Evolutionary conservation across 2,888 invertebrate genomes (phyloP).

Genomic region (Drosophila leonis): DNA sequence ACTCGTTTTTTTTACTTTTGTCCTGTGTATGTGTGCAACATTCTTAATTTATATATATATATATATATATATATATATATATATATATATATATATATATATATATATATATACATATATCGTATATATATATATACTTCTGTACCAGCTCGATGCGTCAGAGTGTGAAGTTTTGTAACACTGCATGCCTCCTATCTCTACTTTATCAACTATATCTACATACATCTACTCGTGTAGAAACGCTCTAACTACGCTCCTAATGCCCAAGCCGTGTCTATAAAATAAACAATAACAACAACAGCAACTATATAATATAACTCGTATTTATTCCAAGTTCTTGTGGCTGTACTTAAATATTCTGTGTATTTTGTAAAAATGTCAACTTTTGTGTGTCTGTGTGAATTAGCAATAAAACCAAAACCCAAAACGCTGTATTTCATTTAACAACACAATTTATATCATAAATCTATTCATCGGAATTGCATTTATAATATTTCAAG

Average conservation of each 20-base stretch:
- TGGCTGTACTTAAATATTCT: constrained; percentile 65
- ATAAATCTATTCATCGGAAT: constrained; percentile 9
- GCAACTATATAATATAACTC: constrained; percentile 28
- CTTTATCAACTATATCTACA: constrained; percentile 36
- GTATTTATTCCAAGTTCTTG: constrained; percentile 54
- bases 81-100: background rate
- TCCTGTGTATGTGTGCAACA: constrained; percentile 47
- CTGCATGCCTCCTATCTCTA: constrained; percentile 61
- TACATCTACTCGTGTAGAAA: constrained; percentile 53
- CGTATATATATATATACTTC: constrained; percentile 10
- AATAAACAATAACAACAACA: constrained; percentile 29
- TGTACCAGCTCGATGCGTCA: constrained; percentile 24
- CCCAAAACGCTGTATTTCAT: constrained; percentile 68
- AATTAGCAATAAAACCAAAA: constrained; percentile 76
- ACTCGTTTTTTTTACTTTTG: constrained; percentile 31
- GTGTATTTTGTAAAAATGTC: constrained; percentile 54
- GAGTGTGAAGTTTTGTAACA: constrained; percentile 44
- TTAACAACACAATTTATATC: constrained; percentile 34
- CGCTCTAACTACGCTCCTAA: constrained; percentile 54
- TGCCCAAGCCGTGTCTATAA: constrained; percentile 67
- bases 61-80: background rate
- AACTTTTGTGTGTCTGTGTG: constrained; percentile 79
- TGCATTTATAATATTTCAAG: constrained; percentile 7
- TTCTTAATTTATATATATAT: constrained; percentile 7
- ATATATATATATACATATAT: background rate